These are phyloP conservation scores for Drosophila diplacantha DNA, from an alignment of 2,888 invertebrate species.

Conservation along the genomic window DNA sequence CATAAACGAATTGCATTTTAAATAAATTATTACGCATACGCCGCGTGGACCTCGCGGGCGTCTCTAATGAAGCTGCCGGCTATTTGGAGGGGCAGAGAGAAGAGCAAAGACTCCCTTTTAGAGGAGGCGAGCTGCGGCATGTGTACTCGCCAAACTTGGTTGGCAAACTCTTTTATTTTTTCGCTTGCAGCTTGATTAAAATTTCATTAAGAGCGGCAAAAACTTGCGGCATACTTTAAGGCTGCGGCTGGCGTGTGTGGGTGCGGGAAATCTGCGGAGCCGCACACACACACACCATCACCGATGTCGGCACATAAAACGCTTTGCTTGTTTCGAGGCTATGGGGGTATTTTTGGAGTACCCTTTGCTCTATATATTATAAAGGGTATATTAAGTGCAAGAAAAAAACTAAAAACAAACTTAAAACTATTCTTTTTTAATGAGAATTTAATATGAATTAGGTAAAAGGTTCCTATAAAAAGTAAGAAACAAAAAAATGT, in stretches of 20 bases:
- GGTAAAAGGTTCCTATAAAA: not conserved
- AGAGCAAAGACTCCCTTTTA: conserved; percentile 7
- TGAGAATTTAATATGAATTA: rapidly evolving
- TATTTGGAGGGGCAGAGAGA: conserved; percentile 45
- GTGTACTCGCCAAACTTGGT: conserved; percentile 38
- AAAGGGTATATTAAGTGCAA: too few species aligned
- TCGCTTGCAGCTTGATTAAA: conserved; percentile 63
- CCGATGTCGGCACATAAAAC: conserved; percentile 51
- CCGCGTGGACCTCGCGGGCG: conserved; percentile 42
- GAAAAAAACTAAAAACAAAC: rapidly evolving
- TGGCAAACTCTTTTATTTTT: conserved; percentile 31
- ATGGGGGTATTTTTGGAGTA: conserved; percentile 36
- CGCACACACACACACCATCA: conserved; percentile 22
- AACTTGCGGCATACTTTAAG: conserved; percentile 67
- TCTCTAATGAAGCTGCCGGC: conserved; percentile 65
- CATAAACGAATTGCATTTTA: conserved; percentile 68
- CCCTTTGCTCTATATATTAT: not conserved
- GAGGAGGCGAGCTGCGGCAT: conserved; percentile 18
- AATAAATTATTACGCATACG: conserved; percentile 68
- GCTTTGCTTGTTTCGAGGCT: conserved; percentile 57
- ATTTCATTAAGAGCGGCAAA: conserved; percentile 64
- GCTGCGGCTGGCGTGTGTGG: conserved; percentile 38
- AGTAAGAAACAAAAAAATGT: not conserved
- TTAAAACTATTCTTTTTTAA: not conserved
- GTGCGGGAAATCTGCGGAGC: conserved; percentile 63